These are phyloP conservation scores for Carcinoscorpius rotundicauda DNA, from an alignment of 1,140 invertebrate genomes.

Conservation along the genomic window DNA sequence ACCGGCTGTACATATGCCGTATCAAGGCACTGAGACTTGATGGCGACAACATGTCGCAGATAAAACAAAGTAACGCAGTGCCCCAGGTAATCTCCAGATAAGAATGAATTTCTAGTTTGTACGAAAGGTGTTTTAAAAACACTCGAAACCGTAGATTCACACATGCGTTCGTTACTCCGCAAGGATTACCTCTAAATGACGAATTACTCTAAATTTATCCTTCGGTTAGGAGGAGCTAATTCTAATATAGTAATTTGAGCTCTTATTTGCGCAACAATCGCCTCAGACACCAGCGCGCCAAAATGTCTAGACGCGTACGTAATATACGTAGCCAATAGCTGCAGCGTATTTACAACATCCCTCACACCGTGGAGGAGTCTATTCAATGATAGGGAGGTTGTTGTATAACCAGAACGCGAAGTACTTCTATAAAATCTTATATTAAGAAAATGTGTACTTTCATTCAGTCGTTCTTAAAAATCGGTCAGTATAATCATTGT, in stretches of 20 bases:
- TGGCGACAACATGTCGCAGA: too few species aligned
- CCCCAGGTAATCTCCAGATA: too few species aligned
- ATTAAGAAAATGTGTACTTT: not conserved
- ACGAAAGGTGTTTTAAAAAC: too few species aligned
- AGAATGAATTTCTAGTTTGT: too few species aligned
- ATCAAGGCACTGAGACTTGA: too few species aligned
- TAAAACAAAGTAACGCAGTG: too few species aligned
- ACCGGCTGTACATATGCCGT: too few species aligned
- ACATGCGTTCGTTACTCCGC: too few species aligned
- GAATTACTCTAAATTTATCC: too few species aligned
- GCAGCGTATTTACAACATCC: not conserved
- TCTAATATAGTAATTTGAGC: not conserved
- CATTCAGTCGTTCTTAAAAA: not conserved
- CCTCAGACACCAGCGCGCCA: not conserved
- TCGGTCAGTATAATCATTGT: not conserved
- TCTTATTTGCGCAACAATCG: slow-evolving; percentile 1
- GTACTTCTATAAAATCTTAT: not conserved
- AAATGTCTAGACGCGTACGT: slow-evolving; percentile 1
- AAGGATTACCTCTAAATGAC: too few species aligned
- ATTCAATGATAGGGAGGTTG: not conserved
- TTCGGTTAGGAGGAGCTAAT: too few species aligned
- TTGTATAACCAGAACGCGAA: not conserved
- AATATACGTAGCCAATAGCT: not conserved
- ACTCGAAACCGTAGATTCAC: too few species aligned
- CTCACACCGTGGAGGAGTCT: not conserved